Percentiles rank a stretch among this genome's conserved stretches.
These are phyloP conservation scores for Camarhynchus parvulus DNA, from an alignment of 2,113 vertebrate genomes.

Conservation along the genomic window DNA sequence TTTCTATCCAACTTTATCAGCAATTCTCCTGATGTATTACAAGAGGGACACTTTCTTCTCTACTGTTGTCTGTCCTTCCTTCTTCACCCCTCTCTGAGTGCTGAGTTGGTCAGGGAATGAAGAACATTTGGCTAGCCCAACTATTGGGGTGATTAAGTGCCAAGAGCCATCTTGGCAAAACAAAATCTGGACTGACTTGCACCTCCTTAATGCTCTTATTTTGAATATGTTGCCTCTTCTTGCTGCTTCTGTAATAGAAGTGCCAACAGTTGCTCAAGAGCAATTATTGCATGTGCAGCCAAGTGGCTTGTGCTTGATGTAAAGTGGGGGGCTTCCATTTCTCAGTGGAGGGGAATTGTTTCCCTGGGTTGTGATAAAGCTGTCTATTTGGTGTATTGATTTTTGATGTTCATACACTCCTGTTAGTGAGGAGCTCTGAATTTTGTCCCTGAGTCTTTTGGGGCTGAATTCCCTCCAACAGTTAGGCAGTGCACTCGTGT, in stretches of 20 bases:
- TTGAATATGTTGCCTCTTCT: background rate
- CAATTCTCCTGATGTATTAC: constrained; percentile 23
- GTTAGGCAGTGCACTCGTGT: background rate
- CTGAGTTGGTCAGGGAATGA: constrained; percentile 16
- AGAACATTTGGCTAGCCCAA: constrained; percentile 18
- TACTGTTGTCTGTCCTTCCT: background rate
- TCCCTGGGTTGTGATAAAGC: background rate
- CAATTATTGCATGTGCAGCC: background rate
- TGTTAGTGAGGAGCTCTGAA: background rate
- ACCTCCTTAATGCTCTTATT: background rate
- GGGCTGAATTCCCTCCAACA: background rate
- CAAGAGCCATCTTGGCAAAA: constrained; percentile 10
- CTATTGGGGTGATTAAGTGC: background rate
- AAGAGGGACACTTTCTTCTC: constrained; percentile 12
- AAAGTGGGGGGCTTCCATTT: background rate
- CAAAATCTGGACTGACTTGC: constrained; percentile 4
- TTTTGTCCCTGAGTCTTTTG: background rate
- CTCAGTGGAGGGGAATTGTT: constrained; percentile 1
- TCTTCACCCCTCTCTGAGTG: background rate
- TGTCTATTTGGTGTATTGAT: background rate
- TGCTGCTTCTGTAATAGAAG: constrained; percentile 19
- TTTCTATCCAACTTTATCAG: background rate
- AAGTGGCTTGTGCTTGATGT: background rate
- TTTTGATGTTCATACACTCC: background rate
- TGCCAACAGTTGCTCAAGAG: background rate